Percentiles rank a stretch among this genome's conserved stretches.
phyloP scores from a whole-genome alignment of 2,113 vertebrate species.

The Trachemys scripta region DNA sequence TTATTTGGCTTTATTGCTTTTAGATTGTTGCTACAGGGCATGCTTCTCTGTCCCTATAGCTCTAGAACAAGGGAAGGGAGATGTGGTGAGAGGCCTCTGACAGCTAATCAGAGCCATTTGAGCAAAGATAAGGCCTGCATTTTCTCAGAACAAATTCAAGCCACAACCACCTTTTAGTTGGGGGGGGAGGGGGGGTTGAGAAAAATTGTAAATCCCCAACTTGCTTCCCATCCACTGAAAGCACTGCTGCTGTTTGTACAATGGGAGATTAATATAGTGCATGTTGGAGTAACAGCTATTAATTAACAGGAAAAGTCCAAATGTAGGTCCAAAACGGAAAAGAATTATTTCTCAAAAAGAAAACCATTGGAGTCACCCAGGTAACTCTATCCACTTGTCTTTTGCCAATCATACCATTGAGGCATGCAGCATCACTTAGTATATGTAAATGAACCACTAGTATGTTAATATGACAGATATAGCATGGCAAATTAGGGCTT shows the following conservation, averaged over 20 bases:
- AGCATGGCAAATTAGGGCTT: too few species aligned
- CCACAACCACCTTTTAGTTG: not conserved
- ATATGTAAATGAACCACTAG: not conserved
- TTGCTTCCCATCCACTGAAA: not conserved
- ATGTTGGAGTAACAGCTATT: not conserved
- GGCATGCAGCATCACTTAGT: not conserved
- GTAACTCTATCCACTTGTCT: not conserved
- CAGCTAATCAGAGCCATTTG: not conserved
- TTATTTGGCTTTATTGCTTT: conserved; percentile 30
- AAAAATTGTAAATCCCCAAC: not conserved
- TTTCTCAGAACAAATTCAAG: conserved; percentile 7
- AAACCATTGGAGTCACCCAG: not conserved
- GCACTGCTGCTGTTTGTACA: not conserved
- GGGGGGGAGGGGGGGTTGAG: not conserved
- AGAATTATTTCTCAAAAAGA: not conserved
- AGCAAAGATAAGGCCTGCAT: conserved; percentile 5
- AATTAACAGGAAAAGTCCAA: not conserved
- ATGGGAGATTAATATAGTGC: not conserved
- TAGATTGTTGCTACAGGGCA: not conserved
- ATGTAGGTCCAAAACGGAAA: not conserved
- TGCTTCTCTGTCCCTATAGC: not conserved
- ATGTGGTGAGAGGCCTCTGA: not conserved
- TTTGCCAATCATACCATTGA: not conserved
- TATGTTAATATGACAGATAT: too few species aligned
- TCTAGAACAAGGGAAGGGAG: not conserved